phyloP scores from a whole-genome alignment of 2,113 vertebrate genomes.

The Mungos mungo region DNA sequence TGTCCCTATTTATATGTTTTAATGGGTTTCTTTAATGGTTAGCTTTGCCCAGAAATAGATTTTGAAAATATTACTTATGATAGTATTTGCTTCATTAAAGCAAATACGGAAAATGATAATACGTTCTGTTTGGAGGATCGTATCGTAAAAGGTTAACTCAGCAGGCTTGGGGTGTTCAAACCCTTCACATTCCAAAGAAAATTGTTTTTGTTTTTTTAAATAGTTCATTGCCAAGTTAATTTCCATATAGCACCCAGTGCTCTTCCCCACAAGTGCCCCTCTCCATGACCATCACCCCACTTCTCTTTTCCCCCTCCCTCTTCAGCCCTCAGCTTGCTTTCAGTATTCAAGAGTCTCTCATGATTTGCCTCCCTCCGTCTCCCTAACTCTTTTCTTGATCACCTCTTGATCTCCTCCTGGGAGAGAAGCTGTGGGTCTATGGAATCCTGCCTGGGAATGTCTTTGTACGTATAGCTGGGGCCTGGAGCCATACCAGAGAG shows the following conservation, averaged over 20 bases:
- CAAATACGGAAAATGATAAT: not conserved
- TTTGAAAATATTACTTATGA: not conserved
- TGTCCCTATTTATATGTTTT: not conserved
- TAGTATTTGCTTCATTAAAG: not conserved
- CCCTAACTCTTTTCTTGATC: not conserved
- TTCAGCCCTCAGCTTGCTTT: no score
- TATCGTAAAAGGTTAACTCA: not conserved
- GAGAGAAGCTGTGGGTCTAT: no score
- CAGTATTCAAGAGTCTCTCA: no score
- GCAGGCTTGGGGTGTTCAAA: not conserved
- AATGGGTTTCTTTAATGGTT: not conserved
- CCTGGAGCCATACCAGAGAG: not conserved
- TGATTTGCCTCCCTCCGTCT: no score
- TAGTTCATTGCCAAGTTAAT: no score
- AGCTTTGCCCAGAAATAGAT: not conserved
- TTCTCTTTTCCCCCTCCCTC: no score
- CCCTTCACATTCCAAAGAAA: not conserved
- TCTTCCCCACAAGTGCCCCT: no score
- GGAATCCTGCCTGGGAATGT: not conserved
- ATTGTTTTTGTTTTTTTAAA: not conserved
- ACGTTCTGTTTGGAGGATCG: not conserved
- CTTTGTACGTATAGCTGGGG: not conserved
- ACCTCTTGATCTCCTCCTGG: not conserved
- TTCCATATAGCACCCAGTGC: no score
- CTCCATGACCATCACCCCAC: no score